Base-by-base conservation (phyloP, 1,140 invertebrate genomes). In the Phocides pigmalion region DNA sequence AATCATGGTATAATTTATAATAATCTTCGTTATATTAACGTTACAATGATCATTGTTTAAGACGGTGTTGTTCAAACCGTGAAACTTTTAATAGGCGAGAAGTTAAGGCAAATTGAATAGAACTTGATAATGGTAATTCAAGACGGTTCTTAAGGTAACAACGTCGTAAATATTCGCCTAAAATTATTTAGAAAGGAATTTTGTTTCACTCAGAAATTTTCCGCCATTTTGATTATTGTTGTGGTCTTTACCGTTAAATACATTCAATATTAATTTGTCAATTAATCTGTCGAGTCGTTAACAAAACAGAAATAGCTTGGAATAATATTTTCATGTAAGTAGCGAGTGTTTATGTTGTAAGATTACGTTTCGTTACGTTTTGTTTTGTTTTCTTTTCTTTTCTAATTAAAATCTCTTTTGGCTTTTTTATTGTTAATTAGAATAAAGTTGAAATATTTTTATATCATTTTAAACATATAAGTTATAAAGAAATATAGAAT, bases 1-100 rank as follows among this genome's bases (percentile, higher is more conserved):
- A 51, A 51, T 51, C 49, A 4, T 14, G 16, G 15, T 15, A 51
- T 51, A 9, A 35, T 66, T 75, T 75, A 70, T 59, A 64, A 75
- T 75, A 69, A 72, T 70, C 68, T 51, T 41, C 39, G 65, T 62
- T 67, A 71, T 69, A 76, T 74, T 68, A 73, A 46, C 63, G 28
- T 56, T 44, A 71, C 71, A 74, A 69, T 71, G 59, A 54, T 71
- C 63, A 73, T 76, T 76, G 74, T 76, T 71, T 68, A 53, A 66
- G 50, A 42, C 68, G 53, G 61, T 69, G 66, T 71, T 70, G 63
- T 73, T 73, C 66, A 46, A 69, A 32, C 69, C 44, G 66, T 65
- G 42, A 71, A 77, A 77, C 71, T 77, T 77, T 77, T 77, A 74
- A 77, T 71, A 74, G 69, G 71, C 64, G 58, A 63, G 62, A 72